Evolutionary conservation across 2,888 invertebrate genomes (phyloP).

Genomic region (Halictus ligatus): DNA sequence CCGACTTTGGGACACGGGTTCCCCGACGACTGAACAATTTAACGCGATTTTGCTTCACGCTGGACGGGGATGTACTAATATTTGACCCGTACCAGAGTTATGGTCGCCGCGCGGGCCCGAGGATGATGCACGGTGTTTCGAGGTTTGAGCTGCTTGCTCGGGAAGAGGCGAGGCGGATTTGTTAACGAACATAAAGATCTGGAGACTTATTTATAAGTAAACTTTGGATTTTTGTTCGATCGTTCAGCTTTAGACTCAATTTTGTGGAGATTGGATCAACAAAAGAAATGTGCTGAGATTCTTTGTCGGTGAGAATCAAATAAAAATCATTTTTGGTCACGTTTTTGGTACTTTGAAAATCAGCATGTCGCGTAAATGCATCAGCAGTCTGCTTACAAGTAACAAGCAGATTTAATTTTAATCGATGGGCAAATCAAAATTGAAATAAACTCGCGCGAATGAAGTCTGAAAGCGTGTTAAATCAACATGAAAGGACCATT

Average conservation of each 20-base stretch:
- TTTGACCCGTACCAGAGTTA: constrained; percentile 35
- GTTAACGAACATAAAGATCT: neutral
- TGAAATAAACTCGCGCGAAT: neutral
- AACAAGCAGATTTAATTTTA: neutral
- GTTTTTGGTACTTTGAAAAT: neutral
- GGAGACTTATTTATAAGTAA: too few relatives aligned
- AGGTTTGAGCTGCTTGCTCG: neutral
- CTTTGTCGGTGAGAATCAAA: neutral
- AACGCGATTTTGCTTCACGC: constrained; percentile 34
- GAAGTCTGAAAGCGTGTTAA: neutral
- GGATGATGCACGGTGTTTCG: neutral
- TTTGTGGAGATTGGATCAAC: neutral
- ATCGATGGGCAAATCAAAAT: neutral
- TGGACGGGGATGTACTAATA: constrained; percentile 43
- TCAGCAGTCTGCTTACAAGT: neutral
- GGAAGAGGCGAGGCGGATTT: neutral
- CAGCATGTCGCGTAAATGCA: neutral
- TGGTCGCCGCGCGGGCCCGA: neutral
- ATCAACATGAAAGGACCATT: neutral
- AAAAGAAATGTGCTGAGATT: neutral
- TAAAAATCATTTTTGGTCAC: neutral
- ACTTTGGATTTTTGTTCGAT: too few relatives aligned
- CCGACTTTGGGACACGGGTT: constrained; percentile 22
- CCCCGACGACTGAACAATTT: constrained; percentile 22
- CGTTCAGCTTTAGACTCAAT: neutral